phyloP scores from a whole-genome alignment of 2,113 vertebrate genomes.

The Salvelinus sp. region DNA sequence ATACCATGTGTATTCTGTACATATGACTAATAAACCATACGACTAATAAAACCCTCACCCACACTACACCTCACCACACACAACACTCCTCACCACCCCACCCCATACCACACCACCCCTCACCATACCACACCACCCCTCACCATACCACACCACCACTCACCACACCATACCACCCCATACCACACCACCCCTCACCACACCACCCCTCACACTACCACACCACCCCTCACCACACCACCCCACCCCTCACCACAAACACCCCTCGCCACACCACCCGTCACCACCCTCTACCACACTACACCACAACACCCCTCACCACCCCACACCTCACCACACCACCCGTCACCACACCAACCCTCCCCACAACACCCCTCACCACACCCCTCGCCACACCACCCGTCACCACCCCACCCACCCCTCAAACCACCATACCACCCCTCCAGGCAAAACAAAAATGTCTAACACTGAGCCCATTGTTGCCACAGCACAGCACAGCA shows the following conservation, averaged over 20 bases:
- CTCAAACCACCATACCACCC: background rate
- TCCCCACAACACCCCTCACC: background rate
- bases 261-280: conserved; percentile 20
- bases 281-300: conserved; percentile 17
- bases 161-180: background rate
- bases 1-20: no score
- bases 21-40: no score
- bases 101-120: background rate
- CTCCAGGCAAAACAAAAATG: conserved; percentile 36
- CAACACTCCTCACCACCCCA: conserved; percentile 24
- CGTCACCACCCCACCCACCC: conserved; percentile 10
- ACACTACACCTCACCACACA: background rate
- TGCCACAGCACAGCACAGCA: conserved; percentile 21
- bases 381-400: background rate
- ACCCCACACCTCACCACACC: no score
- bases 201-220: no score
- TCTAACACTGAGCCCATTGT: conserved; percentile 60
- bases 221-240: no score
- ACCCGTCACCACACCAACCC: background rate
- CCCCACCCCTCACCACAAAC: no score
- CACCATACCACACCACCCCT: no score
- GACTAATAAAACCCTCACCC: background rate
- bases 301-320: background rate
- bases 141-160: background rate
- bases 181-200: no score